Evolutionary conservation across 92 coral and sea anemone genomes (phyloP).

Genomic region (Epizoanthus scotinus): DNA sequence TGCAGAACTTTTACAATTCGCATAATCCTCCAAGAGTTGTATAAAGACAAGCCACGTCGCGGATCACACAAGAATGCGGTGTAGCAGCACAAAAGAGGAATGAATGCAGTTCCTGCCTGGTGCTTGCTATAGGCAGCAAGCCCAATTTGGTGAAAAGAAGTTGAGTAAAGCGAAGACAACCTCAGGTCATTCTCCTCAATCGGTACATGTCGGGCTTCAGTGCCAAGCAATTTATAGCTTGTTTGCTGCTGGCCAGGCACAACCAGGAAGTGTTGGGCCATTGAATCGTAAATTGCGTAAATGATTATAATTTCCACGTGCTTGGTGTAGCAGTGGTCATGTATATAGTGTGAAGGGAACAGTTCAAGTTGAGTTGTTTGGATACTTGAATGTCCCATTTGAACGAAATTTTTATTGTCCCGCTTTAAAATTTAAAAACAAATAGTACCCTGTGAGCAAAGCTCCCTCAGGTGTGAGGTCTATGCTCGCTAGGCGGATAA

Average conservation of each 20-base stretch:
- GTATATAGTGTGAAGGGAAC: slow-evolving; percentile 35
- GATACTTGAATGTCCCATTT: slow-evolving; percentile 14
- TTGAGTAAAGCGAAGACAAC: not conserved
- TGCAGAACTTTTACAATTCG: not conserved
- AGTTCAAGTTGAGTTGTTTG: slow-evolving; percentile 26
- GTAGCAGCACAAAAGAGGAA: not conserved
- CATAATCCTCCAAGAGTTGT: too few species aligned
- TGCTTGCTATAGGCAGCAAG: not conserved
- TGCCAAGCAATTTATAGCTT: not conserved
- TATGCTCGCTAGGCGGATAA: not conserved
- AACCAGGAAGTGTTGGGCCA: not conserved
- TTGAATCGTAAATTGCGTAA: slow-evolving; percentile 4
- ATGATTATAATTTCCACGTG: slow-evolving; percentile 4
- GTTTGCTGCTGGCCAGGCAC: slow-evolving; percentile 11
- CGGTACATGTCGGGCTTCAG: not conserved
- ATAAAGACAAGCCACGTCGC: not conserved
- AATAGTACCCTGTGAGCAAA: not conserved
- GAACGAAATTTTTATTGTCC: not conserved
- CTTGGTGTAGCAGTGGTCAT: slow-evolving; percentile 8
- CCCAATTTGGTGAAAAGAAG: not conserved
- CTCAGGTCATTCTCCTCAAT: not conserved
- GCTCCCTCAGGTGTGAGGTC: not conserved
- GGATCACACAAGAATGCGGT: not conserved
- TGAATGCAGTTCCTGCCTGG: not conserved
- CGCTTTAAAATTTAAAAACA: not conserved